These are phyloP conservation scores for Apantesis nais DNA, from an alignment of 2,888 invertebrate species.

Conservation along the genomic window DNA sequence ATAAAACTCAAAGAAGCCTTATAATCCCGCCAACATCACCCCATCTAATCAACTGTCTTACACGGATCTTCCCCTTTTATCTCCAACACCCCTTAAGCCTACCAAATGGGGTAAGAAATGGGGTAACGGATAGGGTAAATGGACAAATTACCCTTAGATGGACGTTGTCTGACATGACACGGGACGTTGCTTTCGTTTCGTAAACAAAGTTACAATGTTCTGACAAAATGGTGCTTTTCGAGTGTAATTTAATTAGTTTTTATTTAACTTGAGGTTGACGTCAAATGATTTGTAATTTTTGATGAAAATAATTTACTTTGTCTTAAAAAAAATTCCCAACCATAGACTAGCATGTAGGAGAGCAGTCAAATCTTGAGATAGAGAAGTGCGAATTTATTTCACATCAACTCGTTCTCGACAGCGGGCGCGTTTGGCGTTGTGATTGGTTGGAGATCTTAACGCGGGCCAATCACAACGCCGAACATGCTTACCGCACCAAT, in stretches of 20 bases:
- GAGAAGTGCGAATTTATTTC: too few species aligned
- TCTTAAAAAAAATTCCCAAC: too few species aligned
- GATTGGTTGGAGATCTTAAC: too few species aligned
- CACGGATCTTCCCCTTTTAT: constrained; percentile 74
- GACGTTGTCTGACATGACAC: constrained; percentile 33
- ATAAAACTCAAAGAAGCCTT: constrained; percentile 49
- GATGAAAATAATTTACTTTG: not conserved
- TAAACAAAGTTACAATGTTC: constrained; percentile 14
- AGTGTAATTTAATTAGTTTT: constrained; percentile 8
- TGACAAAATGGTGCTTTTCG: constrained; percentile 5
- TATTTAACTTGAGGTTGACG: constrained; percentile 1
- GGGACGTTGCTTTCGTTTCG: constrained; percentile 16
- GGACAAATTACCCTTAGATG: constrained; percentile 31
- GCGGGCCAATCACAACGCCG: too few species aligned
- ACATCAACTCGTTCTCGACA: too few species aligned
- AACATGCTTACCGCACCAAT: too few species aligned
- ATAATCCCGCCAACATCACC: constrained; percentile 70
- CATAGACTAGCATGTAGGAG: too few species aligned
- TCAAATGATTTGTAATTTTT: not conserved
- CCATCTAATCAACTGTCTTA: constrained; percentile 75
- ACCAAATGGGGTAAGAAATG: constrained; percentile 53
- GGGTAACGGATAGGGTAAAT: constrained; percentile 34
- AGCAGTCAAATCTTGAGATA: too few species aligned
- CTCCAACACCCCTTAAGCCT: constrained; percentile 69
- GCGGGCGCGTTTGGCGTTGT: too few species aligned